Evolutionary conservation across 2,797 vertebrate species (phyloP).

Genomic region (Bradypodion pumilum): DNA sequence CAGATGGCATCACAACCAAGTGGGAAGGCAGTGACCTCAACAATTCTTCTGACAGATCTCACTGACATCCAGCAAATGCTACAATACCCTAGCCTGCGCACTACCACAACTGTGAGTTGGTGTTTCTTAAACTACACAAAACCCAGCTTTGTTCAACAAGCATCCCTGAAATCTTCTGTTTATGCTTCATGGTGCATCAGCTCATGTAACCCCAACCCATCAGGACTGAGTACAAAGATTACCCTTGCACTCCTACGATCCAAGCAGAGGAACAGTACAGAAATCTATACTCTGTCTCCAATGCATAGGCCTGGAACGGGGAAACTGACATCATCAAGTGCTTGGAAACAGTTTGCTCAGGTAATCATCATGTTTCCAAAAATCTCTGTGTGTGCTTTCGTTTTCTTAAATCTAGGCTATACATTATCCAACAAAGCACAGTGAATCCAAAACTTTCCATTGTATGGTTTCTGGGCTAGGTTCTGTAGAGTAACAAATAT

Average conservation of each 20-base stretch:
- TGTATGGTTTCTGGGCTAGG: neutral
- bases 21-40: conserved; percentile 76
- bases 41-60: conserved; percentile 84
- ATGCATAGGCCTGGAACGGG: conserved; percentile 89
- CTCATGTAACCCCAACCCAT: conserved; percentile 94
- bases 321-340: conserved; percentile 92
- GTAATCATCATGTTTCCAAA: conserved; percentile 74
- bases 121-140: conserved; percentile 98
- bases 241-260: conserved; percentile 92
- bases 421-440: conserved; percentile 22
- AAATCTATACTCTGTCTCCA: conserved; percentile 89
- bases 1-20: conserved; percentile 81
- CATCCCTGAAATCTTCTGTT: conserved; percentile 85
- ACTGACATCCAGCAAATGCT: conserved; percentile 88
- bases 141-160: conserved; percentile 86
- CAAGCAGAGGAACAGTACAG: conserved; percentile 85
- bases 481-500: neutral
- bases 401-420: neutral
- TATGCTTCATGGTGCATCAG: conserved; percentile 95
- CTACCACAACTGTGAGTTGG: conserved; percentile 94
- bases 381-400: no score
- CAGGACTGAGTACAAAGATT: conserved; percentile 92
- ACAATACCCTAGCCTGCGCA: conserved; percentile 94
- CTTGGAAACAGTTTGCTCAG: conserved; percentile 95
- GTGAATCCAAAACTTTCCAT: neutral